Percentiles rank a stretch among this genome's conserved stretches.
Evolutionary conservation across 2,797 vertebrate genomes (phyloP).

Genomic region (Chelonia mydas): DNA sequence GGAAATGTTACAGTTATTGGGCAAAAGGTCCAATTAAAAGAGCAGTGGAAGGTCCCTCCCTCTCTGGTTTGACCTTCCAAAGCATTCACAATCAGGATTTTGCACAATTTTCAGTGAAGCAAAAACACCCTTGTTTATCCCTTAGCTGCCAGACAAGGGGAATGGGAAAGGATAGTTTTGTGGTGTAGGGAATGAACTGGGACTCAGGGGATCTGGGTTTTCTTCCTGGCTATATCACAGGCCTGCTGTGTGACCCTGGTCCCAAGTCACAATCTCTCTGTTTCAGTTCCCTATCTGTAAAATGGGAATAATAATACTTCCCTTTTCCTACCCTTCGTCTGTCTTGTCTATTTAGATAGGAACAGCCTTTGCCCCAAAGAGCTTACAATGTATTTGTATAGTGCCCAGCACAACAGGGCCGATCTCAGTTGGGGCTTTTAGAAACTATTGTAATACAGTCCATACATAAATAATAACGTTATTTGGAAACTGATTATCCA

Average conservation of each 20-base stretch:
- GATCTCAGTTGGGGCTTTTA: background rate
- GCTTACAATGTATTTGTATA: background rate
- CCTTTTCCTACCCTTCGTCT: background rate
- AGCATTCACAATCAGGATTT: background rate
- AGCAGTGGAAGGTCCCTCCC: background rate
- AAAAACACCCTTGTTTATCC: background rate
- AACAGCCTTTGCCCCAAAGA: rapidly evolving
- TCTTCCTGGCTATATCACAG: background rate
- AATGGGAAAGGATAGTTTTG: background rate
- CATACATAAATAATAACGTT: background rate
- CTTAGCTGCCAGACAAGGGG: background rate
- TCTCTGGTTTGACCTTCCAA: background rate
- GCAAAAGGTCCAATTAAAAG: slow-evolving; percentile 15
- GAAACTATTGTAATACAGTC: background rate
- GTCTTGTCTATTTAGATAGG: background rate
- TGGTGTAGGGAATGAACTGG: background rate
- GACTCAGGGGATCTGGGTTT: background rate
- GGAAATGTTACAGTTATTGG: background rate
- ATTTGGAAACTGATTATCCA: background rate
- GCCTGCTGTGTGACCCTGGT: background rate
- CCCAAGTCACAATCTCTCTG: background rate
- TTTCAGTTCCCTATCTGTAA: background rate
- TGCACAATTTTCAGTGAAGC: background rate
- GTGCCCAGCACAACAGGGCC: background rate
- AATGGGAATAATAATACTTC: background rate